Conservation (phyloP, 2,888 invertebrate species). For the Masnerella sp. region DNA sequence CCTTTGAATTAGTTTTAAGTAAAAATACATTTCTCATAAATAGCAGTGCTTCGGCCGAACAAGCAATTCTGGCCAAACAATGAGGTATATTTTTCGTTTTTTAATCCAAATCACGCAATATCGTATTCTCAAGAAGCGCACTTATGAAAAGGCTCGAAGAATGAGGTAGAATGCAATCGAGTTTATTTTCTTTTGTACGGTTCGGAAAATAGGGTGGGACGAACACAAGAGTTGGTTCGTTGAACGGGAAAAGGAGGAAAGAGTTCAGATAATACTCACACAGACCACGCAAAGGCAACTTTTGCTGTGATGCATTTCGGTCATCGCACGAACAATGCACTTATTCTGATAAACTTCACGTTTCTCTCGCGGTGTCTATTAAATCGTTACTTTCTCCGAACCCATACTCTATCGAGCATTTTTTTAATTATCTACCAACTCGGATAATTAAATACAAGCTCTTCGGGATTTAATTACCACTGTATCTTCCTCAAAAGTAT, state of each 20-base stretch:
- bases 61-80: slow-evolving; percentile 21
- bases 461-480: too few species aligned
- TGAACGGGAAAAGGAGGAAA: slow-evolving; percentile 36
- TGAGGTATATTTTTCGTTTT: slow-evolving; percentile 22
- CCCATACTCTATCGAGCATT: background rate
- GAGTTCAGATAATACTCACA: slow-evolving; percentile 20
- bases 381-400: slow-evolving; percentile 9
- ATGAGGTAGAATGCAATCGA: slow-evolving; percentile 41
- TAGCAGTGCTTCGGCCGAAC: background rate
- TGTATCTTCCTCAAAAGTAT: too few species aligned
- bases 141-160: slow-evolving; percentile 21
- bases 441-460: slow-evolving; percentile 1
- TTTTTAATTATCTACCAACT: background rate
- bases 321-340: slow-evolving; percentile 34
- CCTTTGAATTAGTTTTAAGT: background rate
- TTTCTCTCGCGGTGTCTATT: slow-evolving; percentile 21
- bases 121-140: slow-evolving; percentile 30
- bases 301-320: slow-evolving; percentile 41
- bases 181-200: slow-evolving; percentile 46
- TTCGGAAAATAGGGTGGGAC: slow-evolving; percentile 34
- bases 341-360: slow-evolving; percentile 17
- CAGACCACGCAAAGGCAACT: slow-evolving; percentile 36
- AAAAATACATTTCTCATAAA: background rate
- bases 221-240: slow-evolving; percentile 43
- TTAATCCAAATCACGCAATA: slow-evolving; percentile 34